Evolutionary conservation across 2,797 vertebrate genomes (phyloP).

Genomic region (Moxostoma hubbsi): DNA sequence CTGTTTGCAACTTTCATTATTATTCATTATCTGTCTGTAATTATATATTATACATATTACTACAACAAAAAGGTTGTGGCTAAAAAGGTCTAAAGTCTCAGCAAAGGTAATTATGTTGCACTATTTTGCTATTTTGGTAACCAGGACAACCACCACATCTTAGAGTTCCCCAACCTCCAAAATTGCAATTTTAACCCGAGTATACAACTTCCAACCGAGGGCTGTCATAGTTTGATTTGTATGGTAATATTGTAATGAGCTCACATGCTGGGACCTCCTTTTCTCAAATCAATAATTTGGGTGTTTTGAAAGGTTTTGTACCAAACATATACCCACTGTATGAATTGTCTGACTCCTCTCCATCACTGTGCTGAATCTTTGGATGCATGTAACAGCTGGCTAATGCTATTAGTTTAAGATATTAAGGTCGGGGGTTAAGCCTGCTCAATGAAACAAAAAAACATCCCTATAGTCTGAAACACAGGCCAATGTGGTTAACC

Average conservation of each 20-base stretch:
- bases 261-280: not conserved
- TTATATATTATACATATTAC: too few relatives aligned
- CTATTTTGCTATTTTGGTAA: too few relatives aligned
- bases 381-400: constrained; percentile 48
- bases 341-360: constrained; percentile 22
- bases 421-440: constrained; percentile 32
- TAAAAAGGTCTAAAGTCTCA: too few relatives aligned
- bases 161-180: too few relatives aligned
- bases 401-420: constrained; percentile 51
- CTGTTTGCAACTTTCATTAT: too few relatives aligned
- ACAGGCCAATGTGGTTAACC: constrained; percentile 13
- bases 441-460: constrained; percentile 46
- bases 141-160: too few relatives aligned
- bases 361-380: constrained; percentile 32
- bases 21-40: too few relatives aligned
- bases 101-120: too few relatives aligned
- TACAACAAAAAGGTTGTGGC: too few relatives aligned
- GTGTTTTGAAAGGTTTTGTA: constrained; percentile 1
- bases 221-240: too few relatives aligned
- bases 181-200: too few relatives aligned
- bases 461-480: constrained; percentile 32
- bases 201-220: too few relatives aligned
- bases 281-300: not conserved
- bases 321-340: not conserved
- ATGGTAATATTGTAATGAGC: constrained; percentile 5